Conservation (phyloP, 2,797 vertebrate genomes). For the Liasis olivaceus region DNA sequence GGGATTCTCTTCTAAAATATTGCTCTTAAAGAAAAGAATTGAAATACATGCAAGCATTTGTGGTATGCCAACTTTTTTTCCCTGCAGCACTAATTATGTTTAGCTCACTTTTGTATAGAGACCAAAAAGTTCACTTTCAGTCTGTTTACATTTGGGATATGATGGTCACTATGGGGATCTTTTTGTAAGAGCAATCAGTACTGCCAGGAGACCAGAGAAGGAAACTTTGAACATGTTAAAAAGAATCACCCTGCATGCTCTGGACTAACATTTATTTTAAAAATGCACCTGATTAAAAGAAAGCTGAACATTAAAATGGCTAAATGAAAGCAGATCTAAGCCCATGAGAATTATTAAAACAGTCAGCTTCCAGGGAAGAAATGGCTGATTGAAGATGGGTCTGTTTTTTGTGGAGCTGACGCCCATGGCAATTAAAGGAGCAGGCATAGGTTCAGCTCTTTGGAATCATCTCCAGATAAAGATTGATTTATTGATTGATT, state of each 20-base stretch:
- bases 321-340: not conserved
- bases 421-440: too few species aligned
- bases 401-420: too few species aligned
- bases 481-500: too few species aligned
- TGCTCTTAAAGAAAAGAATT: not conserved
- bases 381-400: too few species aligned
- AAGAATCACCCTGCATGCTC: not conserved
- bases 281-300: not conserved
- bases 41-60: not conserved
- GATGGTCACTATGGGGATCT: not conserved
- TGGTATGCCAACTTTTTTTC: not conserved
- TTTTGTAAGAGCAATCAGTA: not conserved
- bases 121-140: not conserved
- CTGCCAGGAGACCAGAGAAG: not conserved
- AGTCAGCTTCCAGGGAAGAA: not conserved
- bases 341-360: not conserved
- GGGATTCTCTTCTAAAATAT: not conserved
- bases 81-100: not conserved
- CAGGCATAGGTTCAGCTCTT: too few species aligned
- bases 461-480: too few species aligned
- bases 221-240: not conserved
- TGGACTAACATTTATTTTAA: constrained; percentile 18
- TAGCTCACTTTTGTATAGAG: not conserved
- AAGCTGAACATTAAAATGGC: not conserved
- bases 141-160: not conserved